Base-by-base conservation (phyloP, 2,888 invertebrate genomes). In the Acanthococcus lagerstroemiae region DNA sequence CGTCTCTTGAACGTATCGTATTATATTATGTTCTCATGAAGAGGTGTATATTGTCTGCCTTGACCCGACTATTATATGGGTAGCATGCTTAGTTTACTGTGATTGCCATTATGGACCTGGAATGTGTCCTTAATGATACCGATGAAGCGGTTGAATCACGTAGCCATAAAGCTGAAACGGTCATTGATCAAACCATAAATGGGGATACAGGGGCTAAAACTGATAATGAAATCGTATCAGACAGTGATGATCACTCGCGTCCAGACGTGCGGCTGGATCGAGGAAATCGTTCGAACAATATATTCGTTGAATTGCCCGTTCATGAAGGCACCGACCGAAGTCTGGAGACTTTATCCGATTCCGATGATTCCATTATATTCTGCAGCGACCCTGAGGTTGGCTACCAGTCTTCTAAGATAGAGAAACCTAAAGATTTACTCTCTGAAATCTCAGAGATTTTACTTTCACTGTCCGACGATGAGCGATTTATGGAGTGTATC, bases 331-430 rank as follows among this genome's bases (percentile, higher is more conserved):
- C 27, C 24, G 63, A 54, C 37, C 52, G 19, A 22, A 54, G 50
- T 17, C 30, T 24, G 15, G 15, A 19, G 4, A 57, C 19, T 24
- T 27, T 52, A 2, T 63, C 63, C n/a, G 63, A 63, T 52, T 63
- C 63, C 4, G 63, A 63, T 7, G 63, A 63, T 54, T 63, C 63
- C 15, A 30, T 63, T 21, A 52, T 63, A n/a, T 63, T 63, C 54
- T 52, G 63, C n/a, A 63, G 52, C 25, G 63, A 63, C 21, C 52
- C 52, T 12, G 63, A 63, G n/a, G 63, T 19, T 24, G 30, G 50
- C 17, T 63, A 27, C 6, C 54, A 50, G 12, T 1, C 63, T 9
- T 7, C 17, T 12, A 22, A 25, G 21, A 19, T 17, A 7, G 63
- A 52, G n/a, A 63, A 63, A 63, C 54, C 63, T 1, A 63, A 63